These are phyloP conservation scores for Empidonax alnorum DNA, from an alignment of 2,113 vertebrate species.

Conservation along the genomic window DNA sequence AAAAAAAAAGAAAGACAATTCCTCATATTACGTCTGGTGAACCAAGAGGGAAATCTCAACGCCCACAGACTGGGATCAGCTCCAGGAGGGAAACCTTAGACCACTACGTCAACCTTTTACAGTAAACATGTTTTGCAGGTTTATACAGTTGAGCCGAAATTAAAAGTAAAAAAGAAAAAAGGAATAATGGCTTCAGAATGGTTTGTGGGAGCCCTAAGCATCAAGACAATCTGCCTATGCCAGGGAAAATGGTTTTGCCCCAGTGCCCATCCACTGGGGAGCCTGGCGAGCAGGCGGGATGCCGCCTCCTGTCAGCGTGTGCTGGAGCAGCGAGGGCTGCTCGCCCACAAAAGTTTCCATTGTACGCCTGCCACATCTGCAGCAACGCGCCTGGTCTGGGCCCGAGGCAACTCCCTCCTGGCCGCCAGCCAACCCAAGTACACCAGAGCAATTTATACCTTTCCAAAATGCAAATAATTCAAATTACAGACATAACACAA, in stretches of 20 bases:
- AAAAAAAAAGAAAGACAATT: slow-evolving; percentile 69
- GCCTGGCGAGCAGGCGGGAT: slow-evolving; percentile 69
- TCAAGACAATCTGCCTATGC: slow-evolving; percentile 39
- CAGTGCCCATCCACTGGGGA: slow-evolving; percentile 18
- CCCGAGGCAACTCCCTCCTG: slow-evolving; percentile 76
- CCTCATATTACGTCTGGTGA: slow-evolving; percentile 87
- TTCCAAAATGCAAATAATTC: slow-evolving; percentile 79
- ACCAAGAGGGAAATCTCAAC: slow-evolving; percentile 87
- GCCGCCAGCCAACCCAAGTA: slow-evolving; percentile 58
- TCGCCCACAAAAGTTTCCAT: slow-evolving; percentile 86
- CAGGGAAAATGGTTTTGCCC: slow-evolving; percentile 33
- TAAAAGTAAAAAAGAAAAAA: background rate
- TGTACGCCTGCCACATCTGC: slow-evolving; percentile 87
- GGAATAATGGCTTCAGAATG: slow-evolving; percentile 17
- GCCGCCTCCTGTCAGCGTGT: slow-evolving; percentile 65
- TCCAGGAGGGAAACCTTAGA: slow-evolving; percentile 94
- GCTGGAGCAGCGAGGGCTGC: slow-evolving; percentile 75
- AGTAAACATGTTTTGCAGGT: slow-evolving; percentile 93
- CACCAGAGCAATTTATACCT: slow-evolving; percentile 76
- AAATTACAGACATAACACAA: slow-evolving; percentile 78
- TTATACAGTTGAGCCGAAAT: slow-evolving; percentile 62
- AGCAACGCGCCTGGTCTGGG: slow-evolving; percentile 80
- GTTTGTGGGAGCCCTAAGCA: slow-evolving; percentile 55
- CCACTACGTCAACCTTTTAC: slow-evolving; percentile 83
- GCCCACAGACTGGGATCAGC: slow-evolving; percentile 82